Base-by-base conservation (phyloP, 1,140 invertebrate species). In the Drosophila parvula region DNA sequence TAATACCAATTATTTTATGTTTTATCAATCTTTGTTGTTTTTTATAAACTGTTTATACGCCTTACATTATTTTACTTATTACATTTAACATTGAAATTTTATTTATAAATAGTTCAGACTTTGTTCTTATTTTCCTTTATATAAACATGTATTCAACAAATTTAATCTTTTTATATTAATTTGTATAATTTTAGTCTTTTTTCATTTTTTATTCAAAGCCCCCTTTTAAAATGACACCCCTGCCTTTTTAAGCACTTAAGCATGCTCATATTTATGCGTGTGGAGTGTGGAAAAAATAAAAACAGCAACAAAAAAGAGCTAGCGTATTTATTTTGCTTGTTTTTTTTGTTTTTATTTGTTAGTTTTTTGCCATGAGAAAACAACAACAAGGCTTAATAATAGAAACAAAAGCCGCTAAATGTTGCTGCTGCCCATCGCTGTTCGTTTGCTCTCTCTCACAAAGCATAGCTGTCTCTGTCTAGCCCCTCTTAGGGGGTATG, bases 361-460 rank as follows among this genome's bases (percentile, higher is more conserved):
- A 30, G 30, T 32, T 80, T 77, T 77, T 78, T 48, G 50, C 32
- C 9, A 18, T 57, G 58, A 69, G 71, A 22, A 16, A 53, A 28
- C 16, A 36, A 22, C 50, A 36, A 22, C n/a, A 55, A 18, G n/a
- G 27, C 51, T 38, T 36, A 45, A 40, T 65, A 79, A 70, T 38
- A 76, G 74, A 82, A 77, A 82, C 79, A 82, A 75, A 82, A 84
- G 74, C 75, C 56, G 64, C 64, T 60, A 56, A 64, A 63, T 60
- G 48, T 47, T 40, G 41, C 50, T 70, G 34, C 41, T 48, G 63
- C 48, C 41, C 41, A 56, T 70, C 59, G 64, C 36, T 50, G 32
- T 18, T 38, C 18, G 28, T 28, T 7, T 41, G 34, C 28, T 58
- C 59, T 73, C 64, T 22, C 22, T 45, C 50, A 18, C 62, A 60